Evolutionary conservation across 2,888 invertebrate species (phyloP).

Genomic region (Eurytoma adleriae): DNA sequence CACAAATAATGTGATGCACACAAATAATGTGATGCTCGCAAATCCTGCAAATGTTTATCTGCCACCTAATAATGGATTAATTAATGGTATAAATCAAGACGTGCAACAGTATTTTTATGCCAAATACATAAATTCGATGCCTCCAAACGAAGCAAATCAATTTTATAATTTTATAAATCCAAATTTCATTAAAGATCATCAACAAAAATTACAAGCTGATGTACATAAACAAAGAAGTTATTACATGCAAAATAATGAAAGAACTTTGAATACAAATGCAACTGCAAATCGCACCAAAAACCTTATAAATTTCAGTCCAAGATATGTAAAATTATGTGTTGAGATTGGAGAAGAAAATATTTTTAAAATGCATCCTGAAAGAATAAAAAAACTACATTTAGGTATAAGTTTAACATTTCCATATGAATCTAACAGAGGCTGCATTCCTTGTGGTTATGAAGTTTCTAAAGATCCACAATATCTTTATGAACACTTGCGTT

Average conservation of each 20-base stretch:
- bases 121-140: background rate
- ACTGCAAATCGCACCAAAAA: slow-evolving; percentile 15
- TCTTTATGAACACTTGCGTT: slow-evolving; percentile 63
- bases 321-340: slow-evolving; percentile 51
- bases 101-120: slow-evolving; percentile 14
- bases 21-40: slow-evolving; percentile 11
- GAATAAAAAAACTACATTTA: slow-evolving; percentile 52
- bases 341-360: slow-evolving; percentile 54
- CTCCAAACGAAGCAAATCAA: slow-evolving; percentile 13
- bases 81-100: slow-evolving; percentile 8
- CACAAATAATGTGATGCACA: slow-evolving; percentile 7
- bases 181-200: slow-evolving; percentile 8
- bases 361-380: slow-evolving; percentile 50
- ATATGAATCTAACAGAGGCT: slow-evolving; percentile 54
- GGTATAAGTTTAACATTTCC: slow-evolving; percentile 57
- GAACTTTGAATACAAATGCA: background rate
- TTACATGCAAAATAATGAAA: slow-evolving; percentile 11
- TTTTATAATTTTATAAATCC: slow-evolving; percentile 29
- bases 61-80: slow-evolving; percentile 15
- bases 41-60: slow-evolving; percentile 8
- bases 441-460: slow-evolving; percentile 63
- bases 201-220: background rate
- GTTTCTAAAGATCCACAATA: slow-evolving; percentile 55
- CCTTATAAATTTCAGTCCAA: slow-evolving; percentile 41
- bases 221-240: background rate